Percentiles rank a stretch among this genome's conserved stretches.
Conservation (phyloP, 2,888 invertebrate species). For the Nemurella pictetii region DNA sequence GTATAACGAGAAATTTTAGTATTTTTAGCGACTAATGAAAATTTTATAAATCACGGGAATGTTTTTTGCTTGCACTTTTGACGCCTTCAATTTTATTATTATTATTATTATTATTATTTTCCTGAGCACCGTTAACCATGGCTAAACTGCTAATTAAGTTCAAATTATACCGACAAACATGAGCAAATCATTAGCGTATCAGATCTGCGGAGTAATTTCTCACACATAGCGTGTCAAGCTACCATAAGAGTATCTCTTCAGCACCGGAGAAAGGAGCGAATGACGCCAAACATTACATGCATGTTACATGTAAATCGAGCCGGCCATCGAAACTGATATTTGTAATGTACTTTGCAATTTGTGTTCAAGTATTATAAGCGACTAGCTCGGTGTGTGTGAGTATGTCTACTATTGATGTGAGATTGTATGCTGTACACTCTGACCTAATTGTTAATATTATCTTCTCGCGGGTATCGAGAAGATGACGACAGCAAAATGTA, state of each 20-base stretch:
- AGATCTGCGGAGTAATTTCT: not conserved
- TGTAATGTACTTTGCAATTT: not conserved
- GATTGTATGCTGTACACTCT: not conserved
- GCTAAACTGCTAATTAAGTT: not conserved
- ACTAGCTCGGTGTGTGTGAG: too few species aligned
- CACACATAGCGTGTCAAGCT: not conserved
- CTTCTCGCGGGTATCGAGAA: not conserved
- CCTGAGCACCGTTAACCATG: too few species aligned
- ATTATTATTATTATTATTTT: too few species aligned
- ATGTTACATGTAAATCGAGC: not conserved
- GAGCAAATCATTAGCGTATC: not conserved
- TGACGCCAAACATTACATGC: not conserved
- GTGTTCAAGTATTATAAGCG: not conserved
- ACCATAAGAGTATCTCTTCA: not conserved
- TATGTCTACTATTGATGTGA: not conserved
- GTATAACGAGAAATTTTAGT: too few species aligned
- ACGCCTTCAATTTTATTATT: too few species aligned
- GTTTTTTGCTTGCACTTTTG: too few species aligned
- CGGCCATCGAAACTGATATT: not conserved
- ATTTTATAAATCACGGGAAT: too few species aligned
- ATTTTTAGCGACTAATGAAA: too few species aligned
- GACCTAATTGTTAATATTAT: not conserved
- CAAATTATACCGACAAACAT: not conserved
- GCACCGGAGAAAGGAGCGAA: not conserved
- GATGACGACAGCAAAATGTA: not conserved